These are phyloP conservation scores for Pocillopora grandis DNA, from an alignment of 92 coral and sea anemone genomes.

Conservation along the genomic window DNA sequence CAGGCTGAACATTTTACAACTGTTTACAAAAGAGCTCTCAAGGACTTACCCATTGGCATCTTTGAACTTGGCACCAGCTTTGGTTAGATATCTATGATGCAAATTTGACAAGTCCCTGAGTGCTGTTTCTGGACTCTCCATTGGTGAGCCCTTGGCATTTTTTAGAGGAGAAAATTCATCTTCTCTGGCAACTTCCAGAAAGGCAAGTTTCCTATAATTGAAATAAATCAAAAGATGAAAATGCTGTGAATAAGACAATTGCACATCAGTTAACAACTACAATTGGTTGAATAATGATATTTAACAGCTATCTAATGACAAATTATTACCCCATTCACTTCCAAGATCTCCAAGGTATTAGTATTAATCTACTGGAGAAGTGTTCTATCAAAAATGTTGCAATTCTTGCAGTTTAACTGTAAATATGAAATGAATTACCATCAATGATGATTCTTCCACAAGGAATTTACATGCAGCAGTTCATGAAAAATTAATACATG, in stretches of 20 bases:
- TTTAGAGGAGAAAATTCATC: constrained; percentile 97
- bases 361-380: too few species aligned
- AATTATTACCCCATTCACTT: too few species aligned
- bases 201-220: constrained; percentile 75
- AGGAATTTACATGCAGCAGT: too few species aligned
- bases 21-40: not conserved
- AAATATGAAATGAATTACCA: too few species aligned
- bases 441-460: too few species aligned
- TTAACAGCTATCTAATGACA: not conserved
- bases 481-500: too few species aligned
- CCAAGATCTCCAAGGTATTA: too few species aligned
- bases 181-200: constrained; percentile 82
- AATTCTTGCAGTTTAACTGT: too few species aligned
- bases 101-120: constrained; percentile 64
- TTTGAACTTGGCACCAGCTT: constrained; percentile 89
- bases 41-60: constrained; percentile 69
- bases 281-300: not conserved
- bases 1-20: not conserved
- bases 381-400: too few species aligned
- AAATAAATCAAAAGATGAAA: not conserved
- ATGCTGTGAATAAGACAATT: not conserved
- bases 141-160: constrained; percentile 77
- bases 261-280: not conserved
- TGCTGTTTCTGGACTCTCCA: constrained; percentile 87
- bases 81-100: constrained; percentile 68